Base-by-base conservation (phyloP, 2,113 vertebrate genomes). In the Lampris incognitus region DNA sequence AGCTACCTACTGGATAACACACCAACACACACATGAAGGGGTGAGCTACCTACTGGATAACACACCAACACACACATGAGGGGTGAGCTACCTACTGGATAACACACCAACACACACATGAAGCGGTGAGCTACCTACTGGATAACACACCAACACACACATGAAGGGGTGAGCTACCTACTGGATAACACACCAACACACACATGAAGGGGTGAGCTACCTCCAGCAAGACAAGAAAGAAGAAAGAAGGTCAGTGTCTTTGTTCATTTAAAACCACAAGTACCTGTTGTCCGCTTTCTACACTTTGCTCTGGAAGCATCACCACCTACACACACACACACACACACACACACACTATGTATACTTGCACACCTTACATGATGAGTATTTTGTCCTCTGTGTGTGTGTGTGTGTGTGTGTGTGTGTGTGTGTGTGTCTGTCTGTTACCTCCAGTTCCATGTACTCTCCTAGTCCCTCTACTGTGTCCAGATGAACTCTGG, bases 391-490 rank as follows among this genome's bases (percentile, higher is more conserved):
- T 54, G n/a, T 55, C 9, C 61, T 49, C 41, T 72, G 50, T 66
- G 40, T 24, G 13, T 62, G 56, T 62, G 40, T 44, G 60, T 13
- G 9, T 48, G 39, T 41, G 11, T 65, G 46, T 49, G 24, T 64
- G 44, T 9, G 62, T 49, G 44, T 10, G 62, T 64, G 62, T 24
- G 55, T 57, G 55, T 37, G 55, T 57, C 24, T 37, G 55, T 57
- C 3, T 57, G 8, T 50, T 56, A 95, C 95, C 94, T 97, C 96
- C 78, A 97, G 93, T 79, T 97, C 96, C 92, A 96, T 87, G 85
- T 94, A 97, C 78, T 94, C 79, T 5, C 96, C 95, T 48, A 96
- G 91, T 37, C 93, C 95, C 61, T 95, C 92, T 76, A 96, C 96
- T 0, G 24, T 62, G 74, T 96, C 96, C 81, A 96, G 87, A 69